Conservation (phyloP, 2,797 vertebrate species). For the Gambelia wislizenii region DNA sequence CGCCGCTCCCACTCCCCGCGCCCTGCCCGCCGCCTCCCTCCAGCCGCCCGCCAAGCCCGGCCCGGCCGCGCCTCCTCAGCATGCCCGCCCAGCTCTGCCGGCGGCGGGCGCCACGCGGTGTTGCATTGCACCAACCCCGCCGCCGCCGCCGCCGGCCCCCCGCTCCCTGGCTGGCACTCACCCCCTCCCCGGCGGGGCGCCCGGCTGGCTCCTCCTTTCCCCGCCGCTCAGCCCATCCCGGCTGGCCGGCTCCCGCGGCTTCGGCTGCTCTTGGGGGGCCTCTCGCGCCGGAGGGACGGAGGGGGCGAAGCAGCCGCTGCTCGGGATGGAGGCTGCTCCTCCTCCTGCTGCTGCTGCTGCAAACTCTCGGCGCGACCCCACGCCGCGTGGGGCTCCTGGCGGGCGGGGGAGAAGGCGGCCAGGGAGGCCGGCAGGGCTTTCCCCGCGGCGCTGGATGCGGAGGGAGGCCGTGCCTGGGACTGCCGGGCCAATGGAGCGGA, state of each 20-base stretch:
- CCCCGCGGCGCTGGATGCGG: too few species aligned
- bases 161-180: neutral
- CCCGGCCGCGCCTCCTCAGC: neutral
- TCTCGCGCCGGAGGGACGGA: neutral
- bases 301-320: neutral
- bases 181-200: neutral
- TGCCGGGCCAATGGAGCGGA: neutral
- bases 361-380: too few species aligned
- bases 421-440: conserved; percentile 53
- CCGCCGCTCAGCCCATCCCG: conserved; percentile 41
- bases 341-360: neutral
- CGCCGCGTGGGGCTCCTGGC: too few species aligned
- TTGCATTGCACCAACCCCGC: conserved; percentile 37
- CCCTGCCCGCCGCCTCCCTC: neutral
- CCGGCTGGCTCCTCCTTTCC: neutral
- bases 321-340: neutral
- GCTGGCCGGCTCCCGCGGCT: neutral
- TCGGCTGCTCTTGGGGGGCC: neutral
- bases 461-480: neutral
- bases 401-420: neutral
- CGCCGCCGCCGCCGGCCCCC: neutral
- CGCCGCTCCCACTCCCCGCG: neutral
- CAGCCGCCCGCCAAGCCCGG: neutral
- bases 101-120: conserved; percentile 17
- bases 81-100: conserved; percentile 13